A percentile compares a stretch with the other conserved stretches of the same genome.
Conservation (phyloP, 2,888 invertebrate species). For the Pedicia rivosa region DNA sequence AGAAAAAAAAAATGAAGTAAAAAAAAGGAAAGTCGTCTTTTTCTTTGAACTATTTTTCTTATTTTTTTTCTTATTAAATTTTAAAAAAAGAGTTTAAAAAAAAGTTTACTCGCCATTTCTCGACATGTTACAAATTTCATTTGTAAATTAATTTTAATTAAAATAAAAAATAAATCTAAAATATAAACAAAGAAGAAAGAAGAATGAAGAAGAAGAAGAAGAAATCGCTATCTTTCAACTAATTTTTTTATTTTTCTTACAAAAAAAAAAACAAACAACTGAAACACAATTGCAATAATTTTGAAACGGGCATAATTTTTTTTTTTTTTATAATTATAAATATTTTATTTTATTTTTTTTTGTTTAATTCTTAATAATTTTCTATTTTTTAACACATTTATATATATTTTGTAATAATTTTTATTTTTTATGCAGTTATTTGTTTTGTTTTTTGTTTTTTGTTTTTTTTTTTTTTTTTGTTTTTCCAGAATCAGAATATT, state of each 20-base stretch:
- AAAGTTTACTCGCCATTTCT: background rate
- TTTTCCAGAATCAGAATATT: no score
- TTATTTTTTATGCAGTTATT: slow-evolving; percentile 1
- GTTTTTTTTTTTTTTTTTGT: no score
- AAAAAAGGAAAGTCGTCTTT: background rate
- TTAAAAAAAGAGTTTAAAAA: background rate
- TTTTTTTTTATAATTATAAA: slow-evolving; percentile 4
- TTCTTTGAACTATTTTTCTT: background rate
- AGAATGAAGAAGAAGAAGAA: no score
- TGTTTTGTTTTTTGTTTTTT: slow-evolving; percentile 3
- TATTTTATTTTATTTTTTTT: slow-evolving; percentile 1
- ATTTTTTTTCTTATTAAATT: background rate
- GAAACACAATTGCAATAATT: slow-evolving; percentile 10
- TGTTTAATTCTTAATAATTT: background rate
- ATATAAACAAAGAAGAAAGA: background rate
- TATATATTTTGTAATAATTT: no score
- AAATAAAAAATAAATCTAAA: background rate
- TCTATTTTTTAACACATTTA: background rate
- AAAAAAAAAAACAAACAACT: no score
- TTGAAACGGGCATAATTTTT: slow-evolving; percentile 9
- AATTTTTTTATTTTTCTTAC: no score
- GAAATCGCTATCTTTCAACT: no score
- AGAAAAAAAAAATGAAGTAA: background rate
- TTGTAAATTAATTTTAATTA: background rate
- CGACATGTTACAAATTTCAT: background rate